These are phyloP conservation scores for Tetragonula clypearis DNA, from an alignment of 1,140 invertebrate genomes.

Conservation along the genomic window DNA sequence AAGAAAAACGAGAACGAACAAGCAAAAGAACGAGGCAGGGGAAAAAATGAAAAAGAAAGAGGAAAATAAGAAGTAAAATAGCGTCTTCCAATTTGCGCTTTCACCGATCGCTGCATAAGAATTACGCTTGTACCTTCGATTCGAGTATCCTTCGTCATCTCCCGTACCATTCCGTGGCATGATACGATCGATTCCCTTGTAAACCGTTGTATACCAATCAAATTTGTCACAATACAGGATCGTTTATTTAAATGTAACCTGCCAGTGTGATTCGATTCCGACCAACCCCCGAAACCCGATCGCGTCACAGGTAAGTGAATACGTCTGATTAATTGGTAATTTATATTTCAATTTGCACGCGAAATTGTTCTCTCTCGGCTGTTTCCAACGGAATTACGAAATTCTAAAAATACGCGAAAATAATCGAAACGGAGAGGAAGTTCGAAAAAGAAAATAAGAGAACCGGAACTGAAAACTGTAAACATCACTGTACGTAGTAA, in stretches of 20 bases:
- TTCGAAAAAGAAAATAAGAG: background rate
- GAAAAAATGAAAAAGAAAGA: background rate
- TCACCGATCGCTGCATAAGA: slow-evolving; percentile 61
- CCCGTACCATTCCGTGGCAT: slow-evolving; percentile 65
- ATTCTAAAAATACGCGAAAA: background rate
- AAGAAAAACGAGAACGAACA: background rate
- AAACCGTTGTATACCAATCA: slow-evolving; percentile 76
- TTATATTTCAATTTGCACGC: background rate
- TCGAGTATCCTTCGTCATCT: slow-evolving; percentile 64
- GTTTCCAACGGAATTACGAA: background rate
- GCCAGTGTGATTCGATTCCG: slow-evolving; percentile 1
- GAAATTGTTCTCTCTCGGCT: background rate
- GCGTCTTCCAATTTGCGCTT: slow-evolving; percentile 69
- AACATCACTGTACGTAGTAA: background rate
- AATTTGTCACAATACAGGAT: slow-evolving; percentile 79
- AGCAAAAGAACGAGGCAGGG: background rate
- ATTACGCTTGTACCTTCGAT: slow-evolving; percentile 68
- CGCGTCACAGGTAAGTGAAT: slow-evolving; percentile 33
- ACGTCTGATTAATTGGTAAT: background rate
- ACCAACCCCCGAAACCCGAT: background rate
- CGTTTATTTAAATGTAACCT: slow-evolving; percentile 76
- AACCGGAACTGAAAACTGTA: background rate
- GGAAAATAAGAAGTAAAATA: slow-evolving; percentile 44
- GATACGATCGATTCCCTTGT: slow-evolving; percentile 69
- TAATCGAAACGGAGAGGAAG: background rate